These are phyloP conservation scores for Hanleya hanleyi DNA, from an alignment of 2,888 invertebrate genomes.

Conservation along the genomic window DNA sequence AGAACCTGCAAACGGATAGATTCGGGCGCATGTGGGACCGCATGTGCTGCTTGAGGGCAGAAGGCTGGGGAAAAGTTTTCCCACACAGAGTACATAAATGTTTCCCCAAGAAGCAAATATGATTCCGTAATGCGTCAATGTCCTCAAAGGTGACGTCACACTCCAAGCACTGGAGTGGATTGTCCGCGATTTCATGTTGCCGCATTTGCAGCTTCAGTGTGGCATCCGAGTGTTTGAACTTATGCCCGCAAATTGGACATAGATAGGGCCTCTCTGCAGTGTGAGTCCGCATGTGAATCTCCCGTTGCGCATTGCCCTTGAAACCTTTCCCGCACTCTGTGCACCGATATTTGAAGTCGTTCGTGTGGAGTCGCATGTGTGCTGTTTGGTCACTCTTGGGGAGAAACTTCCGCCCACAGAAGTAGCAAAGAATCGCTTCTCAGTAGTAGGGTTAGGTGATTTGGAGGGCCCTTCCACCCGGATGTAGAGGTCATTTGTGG, in stretches of 20 bases:
- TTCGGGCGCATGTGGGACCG: background rate
- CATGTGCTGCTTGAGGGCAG: background rate
- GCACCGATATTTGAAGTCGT: background rate
- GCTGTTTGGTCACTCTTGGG: slow-evolving; percentile 1
- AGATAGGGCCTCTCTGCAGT: background rate
- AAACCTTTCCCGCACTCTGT: background rate
- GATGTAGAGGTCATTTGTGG: no score
- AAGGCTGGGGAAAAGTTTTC: background rate
- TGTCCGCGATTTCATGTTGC: background rate
- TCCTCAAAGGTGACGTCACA: background rate
- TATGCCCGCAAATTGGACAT: background rate
- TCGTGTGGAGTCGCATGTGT: background rate
- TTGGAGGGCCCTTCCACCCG: no score
- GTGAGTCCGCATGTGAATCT: background rate
- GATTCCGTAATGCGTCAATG: background rate
- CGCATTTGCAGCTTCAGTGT: background rate
- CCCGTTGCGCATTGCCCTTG: background rate
- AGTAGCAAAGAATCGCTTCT: background rate
- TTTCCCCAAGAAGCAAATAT: background rate
- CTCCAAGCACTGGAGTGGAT: background rate
- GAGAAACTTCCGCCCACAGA: background rate
- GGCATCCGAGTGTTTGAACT: background rate
- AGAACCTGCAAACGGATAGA: background rate
- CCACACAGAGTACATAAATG: background rate
- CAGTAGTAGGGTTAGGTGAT: no score